A percentile compares a stretch with the other conserved stretches of the same genome.
Conservation (phyloP, 2,113 vertebrate species). For the Pterocles orientalis region DNA sequence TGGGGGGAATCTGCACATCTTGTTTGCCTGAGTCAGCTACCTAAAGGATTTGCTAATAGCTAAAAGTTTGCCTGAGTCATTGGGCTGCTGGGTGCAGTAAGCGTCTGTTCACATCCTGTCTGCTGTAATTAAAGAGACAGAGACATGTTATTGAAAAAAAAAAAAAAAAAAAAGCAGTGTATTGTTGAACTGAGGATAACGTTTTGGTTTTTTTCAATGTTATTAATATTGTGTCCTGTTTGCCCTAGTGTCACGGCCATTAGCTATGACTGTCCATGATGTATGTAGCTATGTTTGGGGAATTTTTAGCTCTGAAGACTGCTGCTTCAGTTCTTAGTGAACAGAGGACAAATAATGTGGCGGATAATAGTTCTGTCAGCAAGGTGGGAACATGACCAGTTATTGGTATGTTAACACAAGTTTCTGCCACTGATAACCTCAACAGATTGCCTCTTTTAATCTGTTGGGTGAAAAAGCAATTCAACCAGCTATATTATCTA, state of each 20-base stretch:
- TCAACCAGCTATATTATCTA: background rate
- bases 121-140: constrained; percentile 29
- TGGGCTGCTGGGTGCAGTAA: constrained; percentile 14
- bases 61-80: constrained; percentile 7
- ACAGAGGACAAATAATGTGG: background rate
- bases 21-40: constrained; percentile 46
- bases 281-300: background rate
- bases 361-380: background rate
- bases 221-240: background rate
- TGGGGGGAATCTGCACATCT: constrained; percentile 3
- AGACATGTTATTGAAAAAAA: background rate
- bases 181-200: background rate
- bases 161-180: background rate
- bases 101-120: constrained; percentile 12
- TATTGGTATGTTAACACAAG: background rate
- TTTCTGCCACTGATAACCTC: background rate
- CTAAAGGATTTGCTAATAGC: constrained; percentile 12
- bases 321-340: background rate
- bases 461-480: background rate
- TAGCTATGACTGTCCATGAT: background rate
- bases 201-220: background rate
- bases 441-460: background rate
- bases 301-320: background rate
- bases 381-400: background rate
- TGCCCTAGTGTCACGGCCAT: background rate